phyloP scores from a whole-genome alignment of 2,888 invertebrate species.

The Halictus quadricinctus region DNA sequence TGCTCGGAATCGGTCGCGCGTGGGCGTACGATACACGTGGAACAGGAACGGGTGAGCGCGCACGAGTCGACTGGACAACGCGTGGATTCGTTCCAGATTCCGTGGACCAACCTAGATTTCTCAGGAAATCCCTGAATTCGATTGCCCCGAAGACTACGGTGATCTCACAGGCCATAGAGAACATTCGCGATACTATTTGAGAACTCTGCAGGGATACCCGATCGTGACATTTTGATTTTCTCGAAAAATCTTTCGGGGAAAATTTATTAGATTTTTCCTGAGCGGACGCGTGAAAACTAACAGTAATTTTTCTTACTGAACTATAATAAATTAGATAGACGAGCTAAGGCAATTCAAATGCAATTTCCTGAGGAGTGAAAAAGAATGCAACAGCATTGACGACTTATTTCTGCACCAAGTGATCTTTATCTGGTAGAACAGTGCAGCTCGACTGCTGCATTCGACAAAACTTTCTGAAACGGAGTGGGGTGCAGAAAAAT shows the following conservation, averaged over 20 bases:
- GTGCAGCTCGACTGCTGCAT: background rate
- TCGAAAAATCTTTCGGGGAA: too few relatives aligned
- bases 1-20: slow-evolving; percentile 24
- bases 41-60: slow-evolving; percentile 34
- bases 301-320: too few relatives aligned
- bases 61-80: slow-evolving; percentile 50
- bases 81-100: slow-evolving; percentile 65
- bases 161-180: background rate
- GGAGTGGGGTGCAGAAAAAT: background rate
- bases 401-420: too few relatives aligned
- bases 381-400: too few relatives aligned
- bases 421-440: background rate
- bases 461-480: background rate
- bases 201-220: too few relatives aligned
- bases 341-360: too few relatives aligned
- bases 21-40: slow-evolving; percentile 43
- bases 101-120: slow-evolving; percentile 56
- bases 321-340: too few relatives aligned
- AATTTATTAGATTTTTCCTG: too few relatives aligned
- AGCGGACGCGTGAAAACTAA: too few relatives aligned
- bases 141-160: background rate
- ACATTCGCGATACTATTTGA: too few relatives aligned
- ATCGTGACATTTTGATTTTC: too few relatives aligned
- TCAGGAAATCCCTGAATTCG: slow-evolving; percentile 2
- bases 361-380: too few relatives aligned